phyloP scores from a whole-genome alignment of 2,888 invertebrate species.

The Zygaena filipendulae region DNA sequence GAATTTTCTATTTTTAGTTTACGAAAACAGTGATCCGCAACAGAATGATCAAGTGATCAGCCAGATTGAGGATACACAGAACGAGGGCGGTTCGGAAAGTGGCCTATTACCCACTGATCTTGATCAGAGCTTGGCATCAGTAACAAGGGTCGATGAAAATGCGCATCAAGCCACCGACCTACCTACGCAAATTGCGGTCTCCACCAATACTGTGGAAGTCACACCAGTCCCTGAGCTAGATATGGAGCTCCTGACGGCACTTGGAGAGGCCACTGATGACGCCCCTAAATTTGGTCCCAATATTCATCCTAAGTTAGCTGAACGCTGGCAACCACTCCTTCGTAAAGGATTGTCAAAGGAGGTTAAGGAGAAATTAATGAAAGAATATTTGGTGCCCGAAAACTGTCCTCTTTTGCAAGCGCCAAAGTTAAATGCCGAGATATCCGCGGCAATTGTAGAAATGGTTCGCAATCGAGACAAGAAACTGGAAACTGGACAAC shows the following conservation, averaged over 20 bases:
- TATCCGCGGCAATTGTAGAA: neutral
- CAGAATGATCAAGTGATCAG: too few species aligned
- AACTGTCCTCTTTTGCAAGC: constrained; percentile 11
- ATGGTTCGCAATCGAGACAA: neutral
- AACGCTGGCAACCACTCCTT: constrained; percentile 10
- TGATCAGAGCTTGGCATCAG: neutral
- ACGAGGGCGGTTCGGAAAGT: too few species aligned
- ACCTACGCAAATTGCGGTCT: neutral
- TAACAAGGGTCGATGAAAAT: neutral
- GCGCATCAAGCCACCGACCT: neutral
- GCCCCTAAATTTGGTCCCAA: constrained; percentile 7
- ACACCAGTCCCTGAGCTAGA: constrained; percentile 2
- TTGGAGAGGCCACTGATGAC: constrained; percentile 7
- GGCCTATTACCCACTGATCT: too few species aligned
- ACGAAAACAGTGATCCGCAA: too few species aligned
- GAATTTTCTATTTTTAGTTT: too few species aligned
- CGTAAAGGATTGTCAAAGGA: constrained; percentile 11
- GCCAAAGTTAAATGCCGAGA: constrained; percentile 6
- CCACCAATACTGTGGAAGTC: neutral
- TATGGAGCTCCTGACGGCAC: constrained; percentile 8
- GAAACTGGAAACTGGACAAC: neutral
- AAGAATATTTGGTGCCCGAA: constrained; percentile 7
- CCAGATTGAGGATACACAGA: too few species aligned
- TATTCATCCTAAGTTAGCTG: constrained; percentile 8
- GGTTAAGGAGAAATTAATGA: constrained; percentile 7